Conservation (phyloP, 1,140 invertebrate species). For the Drosophila eugracilis region DNA sequence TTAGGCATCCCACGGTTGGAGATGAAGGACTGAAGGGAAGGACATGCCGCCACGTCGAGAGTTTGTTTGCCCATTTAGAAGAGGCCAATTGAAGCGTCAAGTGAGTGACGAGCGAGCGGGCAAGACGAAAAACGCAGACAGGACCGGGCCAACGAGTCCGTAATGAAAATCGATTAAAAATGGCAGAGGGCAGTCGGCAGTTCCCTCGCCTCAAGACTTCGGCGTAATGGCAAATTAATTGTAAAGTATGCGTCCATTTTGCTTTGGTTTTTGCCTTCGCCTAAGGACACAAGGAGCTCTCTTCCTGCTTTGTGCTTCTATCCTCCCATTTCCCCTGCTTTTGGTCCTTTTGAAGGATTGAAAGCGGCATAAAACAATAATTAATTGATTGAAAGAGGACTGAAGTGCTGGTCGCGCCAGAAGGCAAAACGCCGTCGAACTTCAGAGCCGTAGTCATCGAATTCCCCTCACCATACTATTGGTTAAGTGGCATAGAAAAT, state of each 20-base stretch:
- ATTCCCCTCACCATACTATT: slow-evolving; percentile 3
- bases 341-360: slow-evolving; percentile 68
- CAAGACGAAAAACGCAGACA: slow-evolving; percentile 12
- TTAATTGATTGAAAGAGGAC: slow-evolving; percentile 79
- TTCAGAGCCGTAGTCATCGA: slow-evolving; percentile 15
- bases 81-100: slow-evolving; percentile 78
- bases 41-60: slow-evolving; percentile 38
- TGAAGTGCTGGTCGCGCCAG: slow-evolving; percentile 59
- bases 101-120: slow-evolving; percentile 67
- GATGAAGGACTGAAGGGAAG: neutral
- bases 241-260: slow-evolving; percentile 79
- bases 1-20: slow-evolving; percentile 57
- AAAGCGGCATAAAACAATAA: slow-evolving; percentile 78
- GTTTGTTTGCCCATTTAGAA: slow-evolving; percentile 72
- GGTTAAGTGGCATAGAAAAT: slow-evolving; percentile 78
- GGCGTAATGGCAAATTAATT: slow-evolving; percentile 79
- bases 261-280: slow-evolving; percentile 75
- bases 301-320: slow-evolving; percentile 49
- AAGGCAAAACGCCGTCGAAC: slow-evolving; percentile 40
- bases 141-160: slow-evolving; percentile 44
- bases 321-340: slow-evolving; percentile 1
- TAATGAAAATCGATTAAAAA: slow-evolving; percentile 83
- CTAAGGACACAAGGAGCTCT: slow-evolving; percentile 30
- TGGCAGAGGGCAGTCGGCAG: slow-evolving; percentile 32
- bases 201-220: slow-evolving; percentile 4